Evolutionary conservation across 2,888 invertebrate species (phyloP), one percentile per base, ranked within the genome.

Genomic region (Ennomos erosarius): DNA sequence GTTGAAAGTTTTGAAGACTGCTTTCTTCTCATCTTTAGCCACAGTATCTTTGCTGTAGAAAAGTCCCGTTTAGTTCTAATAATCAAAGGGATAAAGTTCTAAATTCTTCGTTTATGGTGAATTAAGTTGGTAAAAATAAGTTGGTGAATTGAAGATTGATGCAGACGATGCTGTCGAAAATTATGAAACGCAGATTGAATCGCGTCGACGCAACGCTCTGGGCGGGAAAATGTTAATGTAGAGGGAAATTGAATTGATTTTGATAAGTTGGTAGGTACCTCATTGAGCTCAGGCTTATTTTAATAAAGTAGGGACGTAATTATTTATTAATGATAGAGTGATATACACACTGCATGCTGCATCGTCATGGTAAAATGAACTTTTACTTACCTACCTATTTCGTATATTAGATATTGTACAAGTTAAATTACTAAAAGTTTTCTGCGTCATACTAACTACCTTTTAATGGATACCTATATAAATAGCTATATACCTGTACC

Each of bases 181-280:
- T 84, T 88, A 85, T 85, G 86, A 88, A 81, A 82, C 76, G 78
- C 73, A 80, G 78, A 87, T 88, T 87, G 81, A 79, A 79, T 82
- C 71, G 76, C 75, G 81, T 79, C 78, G 82, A 83, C 79, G 82
- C 83, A 82, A 83, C 79, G 82, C 83, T 83, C 74, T 82, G 81
- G 85, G 86, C 84, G 82, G 84, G 82, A 87, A 83, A 51, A 80
- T 82, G 73, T 67, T 79, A 78, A 79, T 77, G 71, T 34, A 9
- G 66, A 67, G 63, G 62, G 71, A 68, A 68, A 73, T 75, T 74
- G 70, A 75, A 42, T 62, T 50, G 59, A 59, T 33, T 49, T 35
- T 55, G 38, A 44, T 48, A 46, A n/a, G 11, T 35, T 12, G n/a
- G 12, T 26, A 40, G n/a, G 12, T 26, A 40, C 8, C 3, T 8